Conservation (phyloP, 2,888 invertebrate species). For the Camptogramma bilineatum region DNA sequence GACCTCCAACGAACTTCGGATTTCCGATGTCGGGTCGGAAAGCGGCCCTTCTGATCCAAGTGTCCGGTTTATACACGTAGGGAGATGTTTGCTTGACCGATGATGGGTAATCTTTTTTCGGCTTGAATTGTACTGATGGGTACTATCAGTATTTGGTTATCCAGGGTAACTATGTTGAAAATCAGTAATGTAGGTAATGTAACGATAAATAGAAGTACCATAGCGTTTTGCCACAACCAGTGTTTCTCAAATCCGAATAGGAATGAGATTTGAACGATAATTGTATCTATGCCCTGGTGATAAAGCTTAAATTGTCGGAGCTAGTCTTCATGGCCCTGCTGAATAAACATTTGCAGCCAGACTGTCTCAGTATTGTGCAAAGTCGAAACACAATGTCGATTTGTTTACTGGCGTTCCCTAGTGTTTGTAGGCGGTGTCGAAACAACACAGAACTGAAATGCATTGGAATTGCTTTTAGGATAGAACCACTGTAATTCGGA, state of each 20-base stretch:
- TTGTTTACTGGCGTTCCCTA: not conserved
- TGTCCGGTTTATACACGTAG: conserved; percentile 22
- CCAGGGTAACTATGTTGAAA: no score
- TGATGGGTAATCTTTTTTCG: conserved; percentile 31
- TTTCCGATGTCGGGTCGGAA: conserved; percentile 16
- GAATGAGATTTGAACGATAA: no score
- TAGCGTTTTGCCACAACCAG: no score
- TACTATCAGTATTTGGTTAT: not conserved
- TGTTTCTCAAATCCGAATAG: no score
- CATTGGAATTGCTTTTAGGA: no score
- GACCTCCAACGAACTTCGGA: conserved; percentile 8
- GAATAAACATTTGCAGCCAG: not conserved
- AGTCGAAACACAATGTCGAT: not conserved
- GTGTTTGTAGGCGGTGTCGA: not conserved
- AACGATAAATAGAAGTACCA: not conserved
- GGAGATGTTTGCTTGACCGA: conserved; percentile 24
- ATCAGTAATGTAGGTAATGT: no score
- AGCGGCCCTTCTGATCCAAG: conserved; percentile 26
- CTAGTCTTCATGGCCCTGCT: not conserved
- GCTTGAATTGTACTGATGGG: conserved; percentile 20
- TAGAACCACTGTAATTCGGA: no score
- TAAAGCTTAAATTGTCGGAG: no score
- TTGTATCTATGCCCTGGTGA: no score
- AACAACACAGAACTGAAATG: no score
- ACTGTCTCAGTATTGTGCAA: not conserved